Conservation (phyloP, 2,797 vertebrate species). For the Halcyon leucocephala region DNA sequence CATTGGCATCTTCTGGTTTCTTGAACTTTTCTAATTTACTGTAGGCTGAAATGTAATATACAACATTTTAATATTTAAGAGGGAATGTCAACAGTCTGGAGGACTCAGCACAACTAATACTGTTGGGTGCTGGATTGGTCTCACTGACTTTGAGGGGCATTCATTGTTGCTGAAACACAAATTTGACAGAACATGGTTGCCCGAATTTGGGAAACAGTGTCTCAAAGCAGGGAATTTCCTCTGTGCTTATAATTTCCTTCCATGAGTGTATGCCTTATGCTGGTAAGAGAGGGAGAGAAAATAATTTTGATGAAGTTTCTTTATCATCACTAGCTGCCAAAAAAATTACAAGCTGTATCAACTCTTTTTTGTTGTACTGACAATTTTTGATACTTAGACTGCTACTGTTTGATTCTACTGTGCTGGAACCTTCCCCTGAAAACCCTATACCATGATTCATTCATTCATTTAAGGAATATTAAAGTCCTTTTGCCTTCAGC, state of each 20-base stretch:
- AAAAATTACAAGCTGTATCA: neutral
- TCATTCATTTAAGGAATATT: neutral
- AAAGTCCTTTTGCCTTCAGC: neutral
- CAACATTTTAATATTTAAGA: neutral
- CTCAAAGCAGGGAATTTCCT: neutral
- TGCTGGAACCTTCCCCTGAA: neutral
- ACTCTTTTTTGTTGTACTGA: neutral
- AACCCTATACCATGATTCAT: neutral
- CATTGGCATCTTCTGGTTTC: neutral
- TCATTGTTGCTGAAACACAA: neutral
- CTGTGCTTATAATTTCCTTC: neutral
- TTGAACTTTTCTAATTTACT: neutral
- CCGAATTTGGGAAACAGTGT: neutral
- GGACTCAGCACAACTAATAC: neutral
- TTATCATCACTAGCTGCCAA: neutral
- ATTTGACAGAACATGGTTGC: rapidly evolving
- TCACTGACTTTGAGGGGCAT: neutral
- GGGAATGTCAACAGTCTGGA: neutral
- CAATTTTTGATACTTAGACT: neutral
- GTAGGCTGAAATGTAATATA: neutral
- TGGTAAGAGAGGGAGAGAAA: neutral
- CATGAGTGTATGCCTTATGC: neutral
- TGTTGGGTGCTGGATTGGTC: neutral
- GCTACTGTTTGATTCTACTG: neutral
- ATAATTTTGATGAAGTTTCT: neutral